Conservation (phyloP, 2,888 invertebrate species). For the Phortica okadai region DNA sequence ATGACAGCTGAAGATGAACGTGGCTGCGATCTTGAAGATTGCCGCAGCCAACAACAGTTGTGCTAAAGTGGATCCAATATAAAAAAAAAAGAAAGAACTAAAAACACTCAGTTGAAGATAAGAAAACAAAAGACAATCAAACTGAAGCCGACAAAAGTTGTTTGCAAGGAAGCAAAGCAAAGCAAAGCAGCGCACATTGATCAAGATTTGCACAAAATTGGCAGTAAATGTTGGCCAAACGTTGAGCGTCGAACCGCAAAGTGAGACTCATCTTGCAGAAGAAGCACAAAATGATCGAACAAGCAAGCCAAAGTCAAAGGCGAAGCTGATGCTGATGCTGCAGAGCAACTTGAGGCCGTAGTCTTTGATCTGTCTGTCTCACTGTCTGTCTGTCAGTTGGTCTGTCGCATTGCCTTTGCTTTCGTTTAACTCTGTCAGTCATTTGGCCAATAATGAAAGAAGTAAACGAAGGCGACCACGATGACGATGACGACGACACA, state of each 20-base stretch:
- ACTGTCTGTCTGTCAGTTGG: neutral
- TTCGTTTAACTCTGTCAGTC: neutral
- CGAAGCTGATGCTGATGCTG: neutral
- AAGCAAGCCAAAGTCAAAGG: neutral
- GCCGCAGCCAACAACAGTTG: constrained; percentile 4
- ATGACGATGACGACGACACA: neutral
- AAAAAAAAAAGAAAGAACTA: neutral
- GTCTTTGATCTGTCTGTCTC: neutral
- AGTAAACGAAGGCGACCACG: neutral
- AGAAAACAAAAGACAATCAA: constrained; percentile 30
- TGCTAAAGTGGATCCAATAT: neutral
- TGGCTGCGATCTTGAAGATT: neutral
- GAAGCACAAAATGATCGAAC: neutral
- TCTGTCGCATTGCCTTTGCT: neutral
- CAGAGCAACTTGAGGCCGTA: neutral
- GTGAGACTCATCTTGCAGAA: neutral
- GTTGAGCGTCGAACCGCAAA: neutral
- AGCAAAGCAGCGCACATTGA: constrained; percentile 11
- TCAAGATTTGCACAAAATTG: constrained; percentile 31
- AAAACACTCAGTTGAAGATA: constrained; percentile 3
- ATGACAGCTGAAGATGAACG: constrained; percentile 34
- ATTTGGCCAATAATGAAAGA: constrained; percentile 5
- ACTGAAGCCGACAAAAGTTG: constrained; percentile 31
- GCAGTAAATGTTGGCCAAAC: constrained; percentile 21
- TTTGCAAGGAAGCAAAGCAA: constrained; percentile 3